Conservation (phyloP, 2,797 vertebrate genomes). For the Arnoldichthys spilopterus region DNA sequence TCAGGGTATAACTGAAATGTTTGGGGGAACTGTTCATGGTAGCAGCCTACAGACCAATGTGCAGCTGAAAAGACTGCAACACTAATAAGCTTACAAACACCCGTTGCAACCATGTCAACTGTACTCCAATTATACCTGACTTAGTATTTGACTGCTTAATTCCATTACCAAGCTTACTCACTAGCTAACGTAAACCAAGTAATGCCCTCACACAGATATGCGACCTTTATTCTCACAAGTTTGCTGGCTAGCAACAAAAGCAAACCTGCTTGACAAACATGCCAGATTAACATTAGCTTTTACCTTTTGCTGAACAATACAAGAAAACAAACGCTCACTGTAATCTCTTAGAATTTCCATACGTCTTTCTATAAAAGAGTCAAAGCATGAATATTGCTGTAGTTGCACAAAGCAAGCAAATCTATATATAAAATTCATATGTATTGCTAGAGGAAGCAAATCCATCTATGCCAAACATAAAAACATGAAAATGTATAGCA, state of each 20-base stretch:
- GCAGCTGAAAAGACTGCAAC: neutral
- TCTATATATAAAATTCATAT: too few species aligned
- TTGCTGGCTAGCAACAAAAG: neutral
- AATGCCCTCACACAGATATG: neutral
- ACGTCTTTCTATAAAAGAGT: too few species aligned
- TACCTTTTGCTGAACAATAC: too few species aligned
- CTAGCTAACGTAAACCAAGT: neutral
- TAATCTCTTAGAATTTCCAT: too few species aligned
- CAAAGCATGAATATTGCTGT: too few species aligned
- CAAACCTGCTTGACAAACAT: neutral
- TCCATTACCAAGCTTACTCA: neutral
- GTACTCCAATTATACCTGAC: constrained; percentile 2
- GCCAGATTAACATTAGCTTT: neutral
- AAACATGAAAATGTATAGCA: too few species aligned
- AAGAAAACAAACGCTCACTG: too few species aligned
- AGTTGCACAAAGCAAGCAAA: too few species aligned
- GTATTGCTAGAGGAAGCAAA: too few species aligned
- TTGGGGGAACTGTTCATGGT: neutral
- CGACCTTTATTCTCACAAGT: neutral
- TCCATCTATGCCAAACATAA: too few species aligned
- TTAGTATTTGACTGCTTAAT: constrained; percentile 4
- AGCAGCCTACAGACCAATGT: neutral
- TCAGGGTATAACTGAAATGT: neutral
- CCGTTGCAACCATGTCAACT: neutral
- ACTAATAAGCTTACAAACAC: neutral